phyloP scores from a whole-genome alignment of 1,140 invertebrate species.

The Bombus superbus region DNA sequence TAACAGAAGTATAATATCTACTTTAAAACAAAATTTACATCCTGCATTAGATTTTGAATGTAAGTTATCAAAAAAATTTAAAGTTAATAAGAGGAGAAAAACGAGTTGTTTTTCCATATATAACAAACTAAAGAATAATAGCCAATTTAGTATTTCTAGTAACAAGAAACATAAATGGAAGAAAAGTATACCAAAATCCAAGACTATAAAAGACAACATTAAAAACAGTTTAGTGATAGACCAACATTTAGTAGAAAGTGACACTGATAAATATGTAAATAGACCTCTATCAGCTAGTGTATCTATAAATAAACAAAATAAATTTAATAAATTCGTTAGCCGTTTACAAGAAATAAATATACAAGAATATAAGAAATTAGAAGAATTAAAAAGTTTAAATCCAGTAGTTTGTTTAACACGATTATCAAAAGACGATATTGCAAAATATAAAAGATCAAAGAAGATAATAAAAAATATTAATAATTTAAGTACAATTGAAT shows the following conservation, averaged over 20 bases:
- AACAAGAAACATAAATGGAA: not conserved
- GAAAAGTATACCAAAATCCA: not conserved
- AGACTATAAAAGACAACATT: not conserved
- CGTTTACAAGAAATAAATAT: not conserved
- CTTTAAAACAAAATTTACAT: slow-evolving; percentile 46
- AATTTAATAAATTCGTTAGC: not conserved
- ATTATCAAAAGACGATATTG: not conserved
- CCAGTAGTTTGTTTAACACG: not conserved
- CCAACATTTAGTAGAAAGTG: not conserved
- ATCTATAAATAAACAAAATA: not conserved
- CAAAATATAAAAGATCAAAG: not conserved
- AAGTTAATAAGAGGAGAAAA: not conserved
- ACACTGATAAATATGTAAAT: not conserved
- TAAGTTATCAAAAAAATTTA: not conserved
- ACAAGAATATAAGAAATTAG: too few species aligned
- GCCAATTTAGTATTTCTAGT: not conserved
- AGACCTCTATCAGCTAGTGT: not conserved
- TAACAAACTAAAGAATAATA: slow-evolving; percentile 6
- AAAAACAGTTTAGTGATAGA: not conserved
- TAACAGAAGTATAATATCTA: not conserved
- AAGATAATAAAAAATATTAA: not conserved
- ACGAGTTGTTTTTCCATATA: not conserved
- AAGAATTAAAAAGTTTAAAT: not conserved
- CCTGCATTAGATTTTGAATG: slow-evolving; percentile 60
- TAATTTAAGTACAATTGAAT: not conserved